Evolutionary conservation across 1,140 invertebrate genomes (phyloP).

Genomic region (Halesus radiatus): DNA sequence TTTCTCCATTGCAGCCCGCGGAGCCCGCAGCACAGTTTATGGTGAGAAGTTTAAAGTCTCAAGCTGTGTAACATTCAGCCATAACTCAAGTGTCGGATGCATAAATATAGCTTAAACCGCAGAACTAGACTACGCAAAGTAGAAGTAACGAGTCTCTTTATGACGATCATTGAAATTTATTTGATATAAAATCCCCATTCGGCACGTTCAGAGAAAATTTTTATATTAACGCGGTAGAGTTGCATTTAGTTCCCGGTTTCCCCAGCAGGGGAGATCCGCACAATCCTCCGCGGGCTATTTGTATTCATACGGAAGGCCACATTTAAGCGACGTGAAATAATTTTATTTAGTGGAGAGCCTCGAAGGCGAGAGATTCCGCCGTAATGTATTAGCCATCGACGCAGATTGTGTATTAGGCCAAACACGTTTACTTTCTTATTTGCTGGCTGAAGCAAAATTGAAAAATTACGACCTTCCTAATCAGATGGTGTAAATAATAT

Average conservation of each 20-base stretch:
- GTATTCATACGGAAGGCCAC: conserved; percentile 11
- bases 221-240: conserved; percentile 21
- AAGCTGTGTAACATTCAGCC: conserved; percentile 28
- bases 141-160: conserved; percentile 50
- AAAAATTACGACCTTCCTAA: too few species aligned
- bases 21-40: conserved; percentile 3
- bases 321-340: conserved; percentile 8
- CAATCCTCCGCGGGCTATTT: conserved; percentile 15
- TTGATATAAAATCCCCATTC: conserved; percentile 47
- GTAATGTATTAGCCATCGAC: background rate
- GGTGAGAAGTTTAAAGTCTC: conserved; percentile 36
- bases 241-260: background rate
- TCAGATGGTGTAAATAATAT: too few species aligned
- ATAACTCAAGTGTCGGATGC: conserved; percentile 43
- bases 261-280: background rate
- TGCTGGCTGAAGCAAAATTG: background rate
- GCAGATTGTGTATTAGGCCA: background rate
- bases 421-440: background rate
- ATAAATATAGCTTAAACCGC: conserved; percentile 48
- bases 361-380: background rate
- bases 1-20: conserved; percentile 10
- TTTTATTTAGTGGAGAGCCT: conserved; percentile 19
- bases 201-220: conserved; percentile 35
- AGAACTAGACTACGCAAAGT: conserved; percentile 46
- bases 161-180: conserved; percentile 51